Conservation (phyloP, 2,888 invertebrate species). For the Drosophila ustulata region DNA sequence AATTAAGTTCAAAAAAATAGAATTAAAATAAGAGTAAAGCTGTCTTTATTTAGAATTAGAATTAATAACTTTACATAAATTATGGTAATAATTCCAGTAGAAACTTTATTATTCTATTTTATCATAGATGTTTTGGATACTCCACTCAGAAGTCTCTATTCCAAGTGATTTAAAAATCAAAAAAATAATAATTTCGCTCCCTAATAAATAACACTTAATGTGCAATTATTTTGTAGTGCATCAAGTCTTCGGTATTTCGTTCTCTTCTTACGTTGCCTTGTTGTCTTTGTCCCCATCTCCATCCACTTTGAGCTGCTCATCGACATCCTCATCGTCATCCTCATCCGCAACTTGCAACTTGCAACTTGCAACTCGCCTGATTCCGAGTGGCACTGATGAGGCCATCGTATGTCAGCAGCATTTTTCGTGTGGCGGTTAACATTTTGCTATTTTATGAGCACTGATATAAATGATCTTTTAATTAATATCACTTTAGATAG, state of each 20-base stretch:
- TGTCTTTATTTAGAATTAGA: too few relatives aligned
- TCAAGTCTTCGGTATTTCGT: background rate
- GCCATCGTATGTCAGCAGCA: conserved; percentile 65
- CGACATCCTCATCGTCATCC: conserved; percentile 16
- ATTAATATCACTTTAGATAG: conserved; percentile 82
- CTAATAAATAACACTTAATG: background rate
- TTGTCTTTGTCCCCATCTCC: conserved; percentile 11
- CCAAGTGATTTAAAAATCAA: too few relatives aligned
- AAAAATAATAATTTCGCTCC: too few relatives aligned
- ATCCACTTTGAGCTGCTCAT: background rate
- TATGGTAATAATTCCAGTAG: too few relatives aligned
- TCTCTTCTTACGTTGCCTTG: background rate
- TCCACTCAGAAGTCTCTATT: too few relatives aligned
- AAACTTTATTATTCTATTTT: too few relatives aligned
- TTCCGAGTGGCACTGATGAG: conserved; percentile 81
- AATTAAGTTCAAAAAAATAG: too few relatives aligned
- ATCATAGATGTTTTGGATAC: too few relatives aligned
- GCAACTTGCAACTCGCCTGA: conserved; percentile 50
- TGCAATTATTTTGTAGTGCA: background rate
- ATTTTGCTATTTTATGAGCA: conserved; percentile 80
- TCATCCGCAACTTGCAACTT: conserved; percentile 26
- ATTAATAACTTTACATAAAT: too few relatives aligned
- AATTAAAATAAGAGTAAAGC: too few relatives aligned
- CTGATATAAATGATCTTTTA: conserved; percentile 82
- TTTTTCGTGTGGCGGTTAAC: conserved; percentile 61